A percentile compares a stretch with the other conserved stretches of the same genome.
Conservation (phyloP, 1,140 invertebrate genomes). For the Eurosta solidaginis region DNA sequence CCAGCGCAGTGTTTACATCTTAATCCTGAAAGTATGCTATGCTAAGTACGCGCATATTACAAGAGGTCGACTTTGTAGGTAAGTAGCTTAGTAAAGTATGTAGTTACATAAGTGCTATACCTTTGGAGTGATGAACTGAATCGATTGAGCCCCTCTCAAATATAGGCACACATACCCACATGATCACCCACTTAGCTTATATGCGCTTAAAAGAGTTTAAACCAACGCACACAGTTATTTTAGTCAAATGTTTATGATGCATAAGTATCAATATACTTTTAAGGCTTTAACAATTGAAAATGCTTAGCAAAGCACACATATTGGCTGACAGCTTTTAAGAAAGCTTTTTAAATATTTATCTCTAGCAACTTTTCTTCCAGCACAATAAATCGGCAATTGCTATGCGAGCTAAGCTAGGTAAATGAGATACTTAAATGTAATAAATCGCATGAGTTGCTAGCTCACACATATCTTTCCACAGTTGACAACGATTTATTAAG, state of each 20-base stretch:
- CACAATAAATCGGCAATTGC: not conserved
- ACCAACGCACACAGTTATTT: not conserved
- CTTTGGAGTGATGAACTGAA: not conserved
- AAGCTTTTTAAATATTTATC: not conserved
- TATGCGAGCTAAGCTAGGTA: constrained; percentile 10
- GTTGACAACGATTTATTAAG: not conserved
- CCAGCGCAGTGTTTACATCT: not conserved
- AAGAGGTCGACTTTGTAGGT: constrained; percentile 10
- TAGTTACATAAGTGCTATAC: not conserved
- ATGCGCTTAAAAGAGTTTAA: not conserved
- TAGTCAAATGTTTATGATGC: too few species aligned
- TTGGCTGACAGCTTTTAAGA: not conserved
- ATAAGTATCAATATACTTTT: too few species aligned
- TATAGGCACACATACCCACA: not conserved
- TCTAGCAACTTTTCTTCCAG: not conserved
- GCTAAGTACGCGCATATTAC: too few species aligned
- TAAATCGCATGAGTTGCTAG: not conserved
- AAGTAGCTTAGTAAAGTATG: not conserved
- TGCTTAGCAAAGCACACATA: too few species aligned
- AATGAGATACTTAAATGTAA: constrained; percentile 22
- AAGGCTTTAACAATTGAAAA: too few species aligned
- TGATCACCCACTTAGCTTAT: not conserved
- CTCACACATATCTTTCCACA: not conserved
- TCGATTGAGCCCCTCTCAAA: not conserved
- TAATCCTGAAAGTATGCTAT: constrained; percentile 17